Conservation (phyloP, 2,113 vertebrate genomes). For the Phocoena sinus region DNA sequence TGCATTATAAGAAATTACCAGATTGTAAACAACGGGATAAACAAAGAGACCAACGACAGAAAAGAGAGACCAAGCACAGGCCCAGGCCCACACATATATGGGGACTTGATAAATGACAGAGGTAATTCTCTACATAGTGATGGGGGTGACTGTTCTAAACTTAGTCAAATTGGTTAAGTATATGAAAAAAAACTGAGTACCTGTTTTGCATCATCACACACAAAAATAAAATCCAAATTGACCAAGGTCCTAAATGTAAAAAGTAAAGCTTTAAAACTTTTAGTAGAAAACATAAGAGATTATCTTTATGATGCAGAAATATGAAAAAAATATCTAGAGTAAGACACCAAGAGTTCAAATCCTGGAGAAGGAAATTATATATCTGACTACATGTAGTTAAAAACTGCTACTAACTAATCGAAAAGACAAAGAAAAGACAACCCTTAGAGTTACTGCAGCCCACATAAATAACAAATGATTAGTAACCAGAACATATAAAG, state of each 20-base stretch:
- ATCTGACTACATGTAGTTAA: background rate
- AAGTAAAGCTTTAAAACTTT: background rate
- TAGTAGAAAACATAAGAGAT: background rate
- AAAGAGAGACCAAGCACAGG: background rate
- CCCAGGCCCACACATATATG: background rate
- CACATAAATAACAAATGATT: background rate
- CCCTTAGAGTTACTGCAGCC: background rate
- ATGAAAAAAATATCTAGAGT: background rate
- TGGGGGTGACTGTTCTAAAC: background rate
- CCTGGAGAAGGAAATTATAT: background rate
- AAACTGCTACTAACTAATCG: background rate
- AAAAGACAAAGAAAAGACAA: background rate
- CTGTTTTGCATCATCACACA: background rate
- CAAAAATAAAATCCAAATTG: conserved; percentile 10
- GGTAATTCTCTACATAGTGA: background rate
- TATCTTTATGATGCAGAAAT: background rate
- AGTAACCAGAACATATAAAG: background rate
- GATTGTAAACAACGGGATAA: background rate
- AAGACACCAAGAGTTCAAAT: background rate
- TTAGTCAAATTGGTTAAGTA: background rate
- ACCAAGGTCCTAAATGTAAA: background rate
- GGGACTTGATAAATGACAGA: background rate
- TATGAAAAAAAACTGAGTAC: background rate
- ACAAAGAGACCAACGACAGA: background rate
- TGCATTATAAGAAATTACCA: background rate